Base-by-base conservation (phyloP, 2,797 vertebrate genomes). In the Microchirus variegatus region DNA sequence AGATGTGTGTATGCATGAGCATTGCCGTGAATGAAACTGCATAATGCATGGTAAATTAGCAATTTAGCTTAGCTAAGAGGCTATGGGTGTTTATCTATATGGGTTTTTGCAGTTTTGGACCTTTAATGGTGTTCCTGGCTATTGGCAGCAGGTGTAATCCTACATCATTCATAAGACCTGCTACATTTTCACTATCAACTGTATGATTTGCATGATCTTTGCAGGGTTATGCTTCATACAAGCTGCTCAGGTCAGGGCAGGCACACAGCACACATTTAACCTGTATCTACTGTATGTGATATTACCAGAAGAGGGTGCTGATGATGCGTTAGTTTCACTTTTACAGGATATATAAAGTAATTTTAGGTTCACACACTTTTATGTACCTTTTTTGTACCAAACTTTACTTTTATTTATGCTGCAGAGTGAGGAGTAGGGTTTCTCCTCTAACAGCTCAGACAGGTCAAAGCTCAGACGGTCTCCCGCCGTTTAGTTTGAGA, bases 41-140 rank as follows among this genome's bases (percentile, higher is more conserved):
- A 63, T 61, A 65, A 71, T 59, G 43, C 44, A 64, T 59, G 48
- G 10, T n/a, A 46, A 3, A 60, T 77, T 52, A 74, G 55, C 45
- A 70, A 37, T 76, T 76, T 74, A 75, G 51, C 42, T 65, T 74
- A 77, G 71, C 40, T 77, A 77, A 78, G 31, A 15, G 60, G 61
- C 70, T 3, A 0, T 14, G 46, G 70, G 70, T 19, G 3, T 71
- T 70, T 59, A 65, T 80, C 48, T 71, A 8, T 67, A 46, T 63
- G 55, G 48, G 40, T 58, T 77, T 73, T 82, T 36, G 59, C 55
- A 17, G 62, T 18, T 53, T 63, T 70, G 46, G 49, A 41, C 26
- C 15, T 10, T 43, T 15, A 53, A 44, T 55, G 14, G 31, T 55
- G 73, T 52, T 59, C 35, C 40, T 4, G 19, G n/a, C 55, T 61